Conservation (phyloP, 2,888 invertebrate species). For the Nomada fucata region DNA sequence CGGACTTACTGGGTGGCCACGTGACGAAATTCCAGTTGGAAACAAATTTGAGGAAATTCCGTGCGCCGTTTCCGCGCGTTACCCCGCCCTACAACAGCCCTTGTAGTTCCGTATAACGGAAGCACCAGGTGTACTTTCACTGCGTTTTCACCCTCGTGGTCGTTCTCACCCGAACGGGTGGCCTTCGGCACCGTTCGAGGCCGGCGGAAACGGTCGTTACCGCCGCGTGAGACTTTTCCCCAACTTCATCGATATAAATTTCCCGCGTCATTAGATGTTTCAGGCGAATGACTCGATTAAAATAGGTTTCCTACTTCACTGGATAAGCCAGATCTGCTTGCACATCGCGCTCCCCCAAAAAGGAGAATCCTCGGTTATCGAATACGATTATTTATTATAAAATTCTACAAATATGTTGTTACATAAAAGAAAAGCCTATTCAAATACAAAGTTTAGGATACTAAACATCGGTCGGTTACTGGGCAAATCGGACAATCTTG, state of each 20-base stretch:
- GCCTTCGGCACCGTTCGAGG: constrained; percentile 39
- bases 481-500: too few species aligned
- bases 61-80: constrained; percentile 68
- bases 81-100: constrained; percentile 47
- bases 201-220: constrained; percentile 47
- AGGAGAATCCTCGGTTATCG: background rate
- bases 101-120: constrained; percentile 47
- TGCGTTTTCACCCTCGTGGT: constrained; percentile 59
- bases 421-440: too few species aligned
- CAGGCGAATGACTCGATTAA: constrained; percentile 20
- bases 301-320: background rate
- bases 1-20: constrained; percentile 72
- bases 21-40: constrained; percentile 32
- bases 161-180: constrained; percentile 51
- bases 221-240: constrained; percentile 39
- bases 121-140: constrained; percentile 70
- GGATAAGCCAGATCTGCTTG: background rate
- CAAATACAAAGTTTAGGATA: too few species aligned
- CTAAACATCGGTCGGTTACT: too few species aligned
- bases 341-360: background rate
- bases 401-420: background rate
- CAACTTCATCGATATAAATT: constrained; percentile 19
- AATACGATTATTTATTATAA: background rate
- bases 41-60: constrained; percentile 59
- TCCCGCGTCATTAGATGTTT: constrained; percentile 23